Conservation (phyloP, 2,888 invertebrate genomes). For the Piscicola geometra region DNA sequence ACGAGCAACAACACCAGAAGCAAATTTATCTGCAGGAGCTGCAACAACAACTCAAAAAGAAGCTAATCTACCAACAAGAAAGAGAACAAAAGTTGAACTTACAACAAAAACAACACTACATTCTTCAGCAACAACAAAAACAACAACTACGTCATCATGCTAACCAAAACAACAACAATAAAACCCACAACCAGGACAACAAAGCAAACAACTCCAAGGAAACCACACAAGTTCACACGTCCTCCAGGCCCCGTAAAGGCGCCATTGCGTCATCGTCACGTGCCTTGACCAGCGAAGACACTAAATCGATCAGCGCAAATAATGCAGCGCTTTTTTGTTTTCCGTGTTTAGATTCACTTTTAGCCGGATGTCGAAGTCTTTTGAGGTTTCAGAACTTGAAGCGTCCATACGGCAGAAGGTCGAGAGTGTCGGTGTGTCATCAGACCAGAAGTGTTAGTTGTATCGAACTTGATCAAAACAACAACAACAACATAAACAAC, state of each 20-base stretch:
- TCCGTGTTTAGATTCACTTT: conserved; percentile 4
- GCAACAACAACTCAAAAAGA: neutral
- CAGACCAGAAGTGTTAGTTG: no score
- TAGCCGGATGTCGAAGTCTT: neutral
- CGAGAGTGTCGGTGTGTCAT: no score
- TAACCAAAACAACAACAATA: neutral
- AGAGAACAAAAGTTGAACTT: neutral
- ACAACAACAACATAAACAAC: conserved; percentile 6
- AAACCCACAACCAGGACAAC: neutral
- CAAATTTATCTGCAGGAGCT: neutral
- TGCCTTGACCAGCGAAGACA: neutral
- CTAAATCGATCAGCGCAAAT: neutral
- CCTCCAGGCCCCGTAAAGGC: no score
- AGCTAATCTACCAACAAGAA: neutral
- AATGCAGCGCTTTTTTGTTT: neutral
- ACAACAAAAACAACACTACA: conserved; percentile 6
- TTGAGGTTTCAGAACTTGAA: neutral
- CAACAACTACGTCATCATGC: neutral
- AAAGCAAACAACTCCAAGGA: neutral
- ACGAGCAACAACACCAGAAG: neutral
- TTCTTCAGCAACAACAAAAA: neutral
- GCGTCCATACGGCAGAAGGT: no score
- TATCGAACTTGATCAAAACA: neutral
- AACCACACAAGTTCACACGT: neutral
- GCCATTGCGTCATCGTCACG: neutral